phyloP scores from a whole-genome alignment of 2,113 vertebrate species.

The Crocuta crocuta region DNA sequence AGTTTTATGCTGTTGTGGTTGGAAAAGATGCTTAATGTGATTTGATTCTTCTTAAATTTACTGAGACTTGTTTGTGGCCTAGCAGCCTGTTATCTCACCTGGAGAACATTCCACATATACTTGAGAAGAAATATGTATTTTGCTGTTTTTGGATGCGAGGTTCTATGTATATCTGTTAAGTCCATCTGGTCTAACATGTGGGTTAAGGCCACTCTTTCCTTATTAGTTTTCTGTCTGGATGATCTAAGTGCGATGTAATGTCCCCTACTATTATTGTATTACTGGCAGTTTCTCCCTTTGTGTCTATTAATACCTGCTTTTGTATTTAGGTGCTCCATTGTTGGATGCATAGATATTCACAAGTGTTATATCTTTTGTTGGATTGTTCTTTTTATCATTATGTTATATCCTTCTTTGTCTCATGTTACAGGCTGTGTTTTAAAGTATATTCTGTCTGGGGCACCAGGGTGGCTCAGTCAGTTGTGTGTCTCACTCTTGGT shows the following conservation, averaged over 20 bases:
- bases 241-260: neutral
- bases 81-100: too few species aligned
- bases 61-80: too few species aligned
- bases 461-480: too few species aligned
- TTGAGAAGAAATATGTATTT: neutral
- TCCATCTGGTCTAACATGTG: neutral
- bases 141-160: neutral
- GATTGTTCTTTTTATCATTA: neutral
- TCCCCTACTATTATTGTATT: neutral
- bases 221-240: neutral
- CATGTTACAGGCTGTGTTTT: neutral
- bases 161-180: neutral
- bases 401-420: neutral
- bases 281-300: neutral
- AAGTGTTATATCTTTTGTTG: neutral
- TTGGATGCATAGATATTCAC: neutral
- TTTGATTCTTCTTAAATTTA: too few species aligned
- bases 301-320: neutral
- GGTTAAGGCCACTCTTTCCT: neutral
- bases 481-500: too few species aligned
- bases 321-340: neutral
- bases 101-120: too few species aligned
- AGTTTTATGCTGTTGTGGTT: too few species aligned
- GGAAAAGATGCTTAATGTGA: too few species aligned
- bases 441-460: too few species aligned